Evolutionary conservation across 2,797 vertebrate species (phyloP), one percentile per base, ranked within the genome.

Genomic region (Eupleurogrammus muticus): DNA sequence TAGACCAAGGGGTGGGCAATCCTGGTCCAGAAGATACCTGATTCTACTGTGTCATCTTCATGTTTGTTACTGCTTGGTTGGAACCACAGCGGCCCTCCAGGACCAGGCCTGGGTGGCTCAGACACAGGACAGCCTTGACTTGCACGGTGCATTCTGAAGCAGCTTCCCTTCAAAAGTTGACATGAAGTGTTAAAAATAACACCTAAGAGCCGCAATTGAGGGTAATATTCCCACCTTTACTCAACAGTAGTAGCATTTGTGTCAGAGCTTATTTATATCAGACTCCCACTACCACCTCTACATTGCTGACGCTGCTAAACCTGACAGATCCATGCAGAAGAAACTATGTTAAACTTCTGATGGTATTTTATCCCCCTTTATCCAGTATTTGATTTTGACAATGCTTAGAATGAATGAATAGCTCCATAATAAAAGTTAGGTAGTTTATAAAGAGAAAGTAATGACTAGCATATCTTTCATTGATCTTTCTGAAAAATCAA

Each of bases 101-200:
- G n/a, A n/a, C n/a, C n/a, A n/a, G n/a, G 28, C 28, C 28, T 3
- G 28, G 28, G 28, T 28, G 28, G 28, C 40, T 54, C 59, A 71
- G 46, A 68, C 48, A 35, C 11, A 9, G 51, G 28, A 64, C 61
- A 59, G 72, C 28, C 28, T 42, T 47, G 28, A 56, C 55, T 38
- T 17, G 65, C 34, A 12, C 53, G 38, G 63, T 5, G 38, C 38
- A 13, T 42, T 65, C 61, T 75, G 65, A 56, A 48, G 72, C n/a
- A 58, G 49, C 54, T 58, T 77, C 51, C 46, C 60, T 69, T 36
- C 24, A 48, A 54, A 72, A 48, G 66, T 61, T 70, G 66, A 69
- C 14, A 44, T 64, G 23, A 51, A 78, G 73, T 70, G 57, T 64
- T 66, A 50, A 80, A 73, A 73, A 77, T 70, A 73, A 77, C 68